Conservation (phyloP, 2,888 invertebrate species). For the Helleia helle region DNA sequence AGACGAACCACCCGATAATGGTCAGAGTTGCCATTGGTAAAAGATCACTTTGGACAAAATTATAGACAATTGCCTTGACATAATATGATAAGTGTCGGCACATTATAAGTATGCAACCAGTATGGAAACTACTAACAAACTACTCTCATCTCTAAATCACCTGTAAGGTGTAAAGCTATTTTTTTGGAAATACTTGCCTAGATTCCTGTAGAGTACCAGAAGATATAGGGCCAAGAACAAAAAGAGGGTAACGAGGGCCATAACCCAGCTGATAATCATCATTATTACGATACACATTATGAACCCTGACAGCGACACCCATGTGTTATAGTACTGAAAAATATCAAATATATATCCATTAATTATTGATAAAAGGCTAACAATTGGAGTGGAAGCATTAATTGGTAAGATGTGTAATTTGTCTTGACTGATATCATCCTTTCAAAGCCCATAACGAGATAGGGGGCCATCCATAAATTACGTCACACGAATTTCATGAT, state of each 20-base stretch:
- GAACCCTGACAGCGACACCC: constrained; percentile 85
- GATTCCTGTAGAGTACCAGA: constrained; percentile 89
- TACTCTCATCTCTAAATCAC: neutral
- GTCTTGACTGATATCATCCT: neutral
- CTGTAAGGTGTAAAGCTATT: neutral
- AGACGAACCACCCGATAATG: neutral
- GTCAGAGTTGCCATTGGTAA: too few relatives aligned
- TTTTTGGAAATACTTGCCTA: constrained; percentile 61
- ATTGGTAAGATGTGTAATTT: neutral
- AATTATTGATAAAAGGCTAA: neutral
- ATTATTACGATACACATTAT: constrained; percentile 84
- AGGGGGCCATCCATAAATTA: too few relatives aligned
- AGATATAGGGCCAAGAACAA: constrained; percentile 86
- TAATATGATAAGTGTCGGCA: too few relatives aligned
- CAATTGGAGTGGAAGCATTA: neutral
- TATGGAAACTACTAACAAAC: too few relatives aligned
- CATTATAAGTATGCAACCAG: too few relatives aligned
- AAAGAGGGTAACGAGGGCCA: constrained; percentile 86
- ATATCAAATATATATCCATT: neutral
- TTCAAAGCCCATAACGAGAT: neutral
- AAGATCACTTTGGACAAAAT: too few relatives aligned
- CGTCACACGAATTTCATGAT: too few relatives aligned
- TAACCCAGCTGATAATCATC: constrained; percentile 91
- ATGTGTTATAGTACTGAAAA: constrained; percentile 85
- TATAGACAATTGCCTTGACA: too few relatives aligned